Conservation (phyloP, 2,113 vertebrate species). For the Orthochromis indermauri region DNA sequence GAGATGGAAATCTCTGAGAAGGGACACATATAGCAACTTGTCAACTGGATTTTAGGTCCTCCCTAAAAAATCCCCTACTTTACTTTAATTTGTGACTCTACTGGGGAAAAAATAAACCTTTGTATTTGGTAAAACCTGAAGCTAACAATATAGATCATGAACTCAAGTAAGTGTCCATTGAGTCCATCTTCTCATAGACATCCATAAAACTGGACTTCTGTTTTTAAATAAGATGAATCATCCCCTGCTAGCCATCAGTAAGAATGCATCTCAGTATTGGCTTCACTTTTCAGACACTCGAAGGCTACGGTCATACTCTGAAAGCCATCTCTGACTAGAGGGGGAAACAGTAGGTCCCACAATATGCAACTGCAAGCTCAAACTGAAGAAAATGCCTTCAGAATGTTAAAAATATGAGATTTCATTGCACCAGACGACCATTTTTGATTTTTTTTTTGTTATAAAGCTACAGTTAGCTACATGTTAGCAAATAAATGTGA, state of each 20-base stretch:
- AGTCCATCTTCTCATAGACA: background rate
- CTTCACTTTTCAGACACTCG: background rate
- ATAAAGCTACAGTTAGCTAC: background rate
- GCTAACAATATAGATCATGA: background rate
- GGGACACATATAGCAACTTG: background rate
- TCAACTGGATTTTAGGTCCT: background rate
- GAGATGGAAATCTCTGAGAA: background rate
- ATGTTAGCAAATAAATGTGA: background rate
- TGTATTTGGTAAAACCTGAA: background rate
- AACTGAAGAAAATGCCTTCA: background rate
- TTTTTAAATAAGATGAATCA: background rate
- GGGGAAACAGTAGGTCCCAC: background rate
- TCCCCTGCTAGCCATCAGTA: background rate
- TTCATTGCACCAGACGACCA: background rate
- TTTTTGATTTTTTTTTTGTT: background rate
- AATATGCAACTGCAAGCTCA: background rate
- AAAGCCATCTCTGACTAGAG: background rate
- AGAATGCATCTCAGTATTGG: background rate
- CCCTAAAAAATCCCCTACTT: background rate
- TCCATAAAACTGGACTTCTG: background rate
- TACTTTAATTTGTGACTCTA: background rate
- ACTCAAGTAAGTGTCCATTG: background rate
- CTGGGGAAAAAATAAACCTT: background rate
- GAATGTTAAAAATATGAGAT: background rate
- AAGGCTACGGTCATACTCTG: background rate